Base-by-base conservation (phyloP, 1,140 invertebrate species). In the Magallana angulata region DNA sequence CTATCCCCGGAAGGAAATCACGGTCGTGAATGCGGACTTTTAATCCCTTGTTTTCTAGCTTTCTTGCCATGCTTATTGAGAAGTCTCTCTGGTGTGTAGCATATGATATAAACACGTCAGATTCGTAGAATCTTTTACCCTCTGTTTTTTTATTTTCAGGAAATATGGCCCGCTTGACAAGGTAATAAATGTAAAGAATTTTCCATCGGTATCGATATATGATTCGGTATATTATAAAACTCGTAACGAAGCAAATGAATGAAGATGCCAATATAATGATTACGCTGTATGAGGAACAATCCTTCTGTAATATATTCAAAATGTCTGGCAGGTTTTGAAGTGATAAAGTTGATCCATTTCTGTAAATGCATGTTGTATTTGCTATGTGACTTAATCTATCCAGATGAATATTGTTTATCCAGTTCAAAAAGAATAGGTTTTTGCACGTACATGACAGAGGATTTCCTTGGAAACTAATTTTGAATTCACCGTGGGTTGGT, bases 1-100 rank as follows among this genome's bases (percentile, higher is more conserved):
- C 96, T 83, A 97, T 97, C 0, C 98, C 96, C 36, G 97, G 97
- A 0, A 97, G 97, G 91, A 98, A 97, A 94, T 98, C 98, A n/a
- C 98, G 96, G 94, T 98, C 97, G 93, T 98, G 97, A 81, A 99
- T 95, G 93, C 98, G 98, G 68, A 98, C 95, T 36, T 62, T 58
- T 58, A 86, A 62, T 83, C 84, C 30, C 59, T 80, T 68, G 8
- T 30, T 24, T 24, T 59, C 24, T 14, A 89, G n/a, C 8, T 62
- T 57, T 14, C 85, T 57, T 57, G 30, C 16, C 4, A 64, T 36
- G 36, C 30, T 30, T 11, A 76, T 30, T 58, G 91, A 89, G 36
- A 85, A 85, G n/a, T 36, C 16, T 57, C 62, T 71, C 36, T 85
- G 64, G 16, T 85, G 14, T 8, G 71, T 64, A 9, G 84, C 84